These are phyloP conservation scores for Hylyphantes graminicola DNA, from an alignment of 1,140 invertebrate genomes.

Conservation along the genomic window DNA sequence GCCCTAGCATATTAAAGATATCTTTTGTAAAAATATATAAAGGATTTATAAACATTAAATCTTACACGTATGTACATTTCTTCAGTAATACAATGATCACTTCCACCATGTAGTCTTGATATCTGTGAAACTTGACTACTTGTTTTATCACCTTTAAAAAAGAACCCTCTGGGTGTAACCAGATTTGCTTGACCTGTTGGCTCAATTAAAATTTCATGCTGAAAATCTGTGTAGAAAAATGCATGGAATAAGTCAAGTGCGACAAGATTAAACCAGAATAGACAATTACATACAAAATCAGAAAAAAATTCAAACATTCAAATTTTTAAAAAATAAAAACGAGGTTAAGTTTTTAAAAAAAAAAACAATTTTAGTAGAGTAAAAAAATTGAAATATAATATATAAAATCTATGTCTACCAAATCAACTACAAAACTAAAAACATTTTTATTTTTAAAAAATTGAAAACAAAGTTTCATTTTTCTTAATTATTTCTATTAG, in stretches of 20 bases:
- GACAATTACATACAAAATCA: no score
- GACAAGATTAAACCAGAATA: no score
- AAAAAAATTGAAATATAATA: no score
- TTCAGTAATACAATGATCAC: slow-evolving; percentile 21
- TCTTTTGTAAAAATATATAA: background rate
- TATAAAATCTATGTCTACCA: no score
- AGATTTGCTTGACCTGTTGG: slow-evolving; percentile 23
- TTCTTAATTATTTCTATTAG: no score
- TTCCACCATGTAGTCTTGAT: slow-evolving; percentile 15
- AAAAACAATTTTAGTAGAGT: no score
- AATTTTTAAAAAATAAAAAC: background rate
- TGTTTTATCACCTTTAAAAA: background rate
- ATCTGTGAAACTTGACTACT: slow-evolving; percentile 1
- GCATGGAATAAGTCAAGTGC: background rate
- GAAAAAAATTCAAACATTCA: background rate
- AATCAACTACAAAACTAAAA: no score
- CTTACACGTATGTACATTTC: slow-evolving; percentile 39
- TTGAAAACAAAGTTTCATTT: no score
- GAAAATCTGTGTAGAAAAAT: slow-evolving; percentile 26
- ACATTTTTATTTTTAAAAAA: no score
- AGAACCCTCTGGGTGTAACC: slow-evolving; percentile 37
- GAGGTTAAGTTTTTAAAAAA: no score
- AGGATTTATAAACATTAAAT: background rate
- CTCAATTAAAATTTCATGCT: slow-evolving; percentile 22
- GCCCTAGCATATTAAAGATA: no score